Percentiles rank a stretch among this genome's conserved stretches.
Conservation (phyloP, 2,888 invertebrate genomes). For the Netelia inedita region DNA sequence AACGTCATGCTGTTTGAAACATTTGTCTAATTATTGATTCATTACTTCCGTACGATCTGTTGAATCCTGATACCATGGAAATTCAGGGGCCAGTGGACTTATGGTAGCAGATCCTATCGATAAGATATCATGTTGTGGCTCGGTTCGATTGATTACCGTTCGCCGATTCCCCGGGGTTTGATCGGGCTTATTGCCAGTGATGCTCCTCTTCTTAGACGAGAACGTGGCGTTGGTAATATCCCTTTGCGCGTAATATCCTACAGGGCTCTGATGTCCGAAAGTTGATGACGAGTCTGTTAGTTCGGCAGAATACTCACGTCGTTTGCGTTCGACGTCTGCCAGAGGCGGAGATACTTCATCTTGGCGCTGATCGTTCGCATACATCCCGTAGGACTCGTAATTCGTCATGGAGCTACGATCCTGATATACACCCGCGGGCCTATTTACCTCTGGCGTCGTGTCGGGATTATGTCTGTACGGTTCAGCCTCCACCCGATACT, state of each 20-base stretch:
- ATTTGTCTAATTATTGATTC: neutral
- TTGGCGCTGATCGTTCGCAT: conserved; percentile 27
- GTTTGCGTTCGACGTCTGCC: conserved; percentile 50
- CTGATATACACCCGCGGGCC: conserved; percentile 46
- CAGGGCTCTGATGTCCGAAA: conserved; percentile 21
- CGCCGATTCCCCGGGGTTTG: conserved; percentile 1
- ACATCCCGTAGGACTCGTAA: conserved; percentile 46
- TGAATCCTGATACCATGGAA: neutral
- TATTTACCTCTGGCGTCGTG: conserved; percentile 49
- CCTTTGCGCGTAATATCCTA: conserved; percentile 28
- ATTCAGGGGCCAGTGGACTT: neutral
- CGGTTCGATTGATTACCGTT: conserved; percentile 26
- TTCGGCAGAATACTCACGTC: conserved; percentile 45
- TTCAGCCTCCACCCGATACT: conserved; percentile 49
- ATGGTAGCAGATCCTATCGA: neutral
- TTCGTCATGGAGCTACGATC: conserved; percentile 56
- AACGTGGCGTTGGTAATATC: conserved; percentile 29
- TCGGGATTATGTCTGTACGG: conserved; percentile 44
- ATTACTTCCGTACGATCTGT: neutral
- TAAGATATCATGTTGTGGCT: neutral
- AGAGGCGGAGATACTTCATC: conserved; percentile 44
- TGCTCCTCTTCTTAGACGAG: conserved; percentile 5
- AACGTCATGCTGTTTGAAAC: neutral
- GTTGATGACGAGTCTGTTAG: conserved; percentile 25
- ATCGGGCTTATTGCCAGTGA: conserved; percentile 9